These are phyloP conservation scores for Hyperopisus bebe DNA, from an alignment of 2,113 vertebrate genomes.

Conservation along the genomic window DNA sequence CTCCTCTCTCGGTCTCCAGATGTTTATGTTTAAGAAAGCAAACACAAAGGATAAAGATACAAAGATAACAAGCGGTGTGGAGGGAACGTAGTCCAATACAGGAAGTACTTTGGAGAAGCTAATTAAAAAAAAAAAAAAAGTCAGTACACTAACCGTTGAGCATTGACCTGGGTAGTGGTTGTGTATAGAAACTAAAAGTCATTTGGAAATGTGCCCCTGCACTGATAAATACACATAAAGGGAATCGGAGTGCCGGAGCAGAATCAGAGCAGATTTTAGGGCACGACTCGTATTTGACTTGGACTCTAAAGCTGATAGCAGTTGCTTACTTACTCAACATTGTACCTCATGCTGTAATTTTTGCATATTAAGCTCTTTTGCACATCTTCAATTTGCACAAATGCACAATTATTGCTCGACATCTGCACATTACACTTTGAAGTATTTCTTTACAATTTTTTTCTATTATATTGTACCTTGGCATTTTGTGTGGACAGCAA, in stretches of 20 bases:
- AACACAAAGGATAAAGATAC: background rate
- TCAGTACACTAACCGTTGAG: background rate
- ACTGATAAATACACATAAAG: background rate
- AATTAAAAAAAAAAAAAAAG: background rate
- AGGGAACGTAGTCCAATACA: background rate
- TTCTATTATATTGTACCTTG: too few species aligned
- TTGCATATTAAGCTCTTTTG: too few species aligned
- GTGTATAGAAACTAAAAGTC: background rate
- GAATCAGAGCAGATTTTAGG: background rate
- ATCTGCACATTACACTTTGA: too few species aligned
- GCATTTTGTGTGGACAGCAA: too few species aligned
- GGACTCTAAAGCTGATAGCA: background rate
- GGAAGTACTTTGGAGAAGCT: background rate
- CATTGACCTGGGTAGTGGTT: background rate
- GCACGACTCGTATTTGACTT: background rate
- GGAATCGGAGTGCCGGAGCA: background rate
- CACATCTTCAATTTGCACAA: too few species aligned
- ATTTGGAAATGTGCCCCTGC: background rate
- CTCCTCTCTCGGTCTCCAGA: background rate
- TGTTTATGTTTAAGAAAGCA: constrained; percentile 2
- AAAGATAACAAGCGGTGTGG: background rate
- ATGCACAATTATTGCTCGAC: too few species aligned
- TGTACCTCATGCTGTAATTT: too few species aligned
- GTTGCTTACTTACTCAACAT: background rate
- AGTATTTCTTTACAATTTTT: too few species aligned